Conservation (phyloP, 2,888 invertebrate genomes). For the Protodeltote pygarga region DNA sequence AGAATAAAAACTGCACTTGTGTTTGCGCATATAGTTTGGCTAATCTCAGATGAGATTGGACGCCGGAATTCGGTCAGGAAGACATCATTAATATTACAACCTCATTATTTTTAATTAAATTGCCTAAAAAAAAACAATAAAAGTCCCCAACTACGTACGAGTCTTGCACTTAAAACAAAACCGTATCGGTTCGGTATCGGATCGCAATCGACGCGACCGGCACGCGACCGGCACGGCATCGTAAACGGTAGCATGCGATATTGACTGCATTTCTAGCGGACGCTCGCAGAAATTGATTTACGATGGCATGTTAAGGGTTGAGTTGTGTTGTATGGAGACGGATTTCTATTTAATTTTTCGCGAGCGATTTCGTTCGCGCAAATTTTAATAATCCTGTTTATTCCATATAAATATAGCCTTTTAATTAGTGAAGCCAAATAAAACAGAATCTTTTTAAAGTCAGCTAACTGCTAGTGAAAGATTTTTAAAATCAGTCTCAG, state of each 20-base stretch:
- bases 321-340: slow-evolving; percentile 15
- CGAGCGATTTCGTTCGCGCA: no score
- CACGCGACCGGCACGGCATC: slow-evolving; percentile 57
- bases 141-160: slow-evolving; percentile 26
- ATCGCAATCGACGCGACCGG: slow-evolving; percentile 47
- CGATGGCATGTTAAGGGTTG: slow-evolving; percentile 32
- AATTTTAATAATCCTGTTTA: no score
- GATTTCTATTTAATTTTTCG: slow-evolving; percentile 7
- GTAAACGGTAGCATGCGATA: slow-evolving; percentile 48
- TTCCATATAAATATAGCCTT: no score
- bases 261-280: slow-evolving; percentile 55
- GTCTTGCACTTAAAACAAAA: slow-evolving; percentile 35
- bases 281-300: slow-evolving; percentile 64
- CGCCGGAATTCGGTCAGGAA: not conserved
- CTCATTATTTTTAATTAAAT: not conserved
- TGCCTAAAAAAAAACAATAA: no score
- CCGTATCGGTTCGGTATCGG: slow-evolving; percentile 49
- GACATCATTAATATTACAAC: not conserved
- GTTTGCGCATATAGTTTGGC: no score
- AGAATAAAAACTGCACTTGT: no score
- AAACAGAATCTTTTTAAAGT: no score
- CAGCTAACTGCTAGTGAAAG: no score
- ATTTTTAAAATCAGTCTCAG: no score
- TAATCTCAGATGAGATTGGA: no score
- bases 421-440: no score